These are phyloP conservation scores for Ophiothrix spiculata DNA, from an alignment of 35 echinoderm and acorn worm species.

Conservation along the genomic window DNA sequence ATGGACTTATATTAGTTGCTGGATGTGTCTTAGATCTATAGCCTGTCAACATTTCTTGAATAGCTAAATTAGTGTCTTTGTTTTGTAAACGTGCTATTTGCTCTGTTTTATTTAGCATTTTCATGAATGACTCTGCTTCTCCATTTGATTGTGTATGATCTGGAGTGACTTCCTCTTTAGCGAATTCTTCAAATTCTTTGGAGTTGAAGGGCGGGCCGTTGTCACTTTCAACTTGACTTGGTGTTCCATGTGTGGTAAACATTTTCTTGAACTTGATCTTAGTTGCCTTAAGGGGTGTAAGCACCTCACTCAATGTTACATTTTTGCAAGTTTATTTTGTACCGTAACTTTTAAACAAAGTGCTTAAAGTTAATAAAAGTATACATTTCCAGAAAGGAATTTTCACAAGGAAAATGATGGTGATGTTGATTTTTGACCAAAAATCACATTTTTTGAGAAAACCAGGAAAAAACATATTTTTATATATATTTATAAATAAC, in stretches of 20 bases:
- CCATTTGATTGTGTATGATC: slow-evolving; percentile 46
- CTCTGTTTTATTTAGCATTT: slow-evolving; percentile 51
- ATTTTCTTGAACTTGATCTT: slow-evolving; percentile 47
- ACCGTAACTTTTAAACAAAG: too few relatives aligned
- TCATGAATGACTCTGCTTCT: slow-evolving; percentile 66
- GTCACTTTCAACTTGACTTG: slow-evolving; percentile 44
- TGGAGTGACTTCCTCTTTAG: slow-evolving; percentile 35
- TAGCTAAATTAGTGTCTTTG: slow-evolving; percentile 3
- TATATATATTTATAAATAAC: too few relatives aligned
- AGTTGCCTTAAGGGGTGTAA: too few relatives aligned
- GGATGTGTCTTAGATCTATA: slow-evolving; percentile 55
- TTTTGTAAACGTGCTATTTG: slow-evolving; percentile 51
- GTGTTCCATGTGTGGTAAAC: slow-evolving; percentile 52
- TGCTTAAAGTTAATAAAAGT: too few relatives aligned
- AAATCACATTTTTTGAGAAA: too few relatives aligned
- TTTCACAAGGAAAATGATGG: too few relatives aligned
- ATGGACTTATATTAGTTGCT: slow-evolving; percentile 45
- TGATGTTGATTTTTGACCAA: too few relatives aligned
- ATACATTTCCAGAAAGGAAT: too few relatives aligned
- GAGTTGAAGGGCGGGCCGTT: slow-evolving; percentile 62
- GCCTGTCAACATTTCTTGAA: slow-evolving; percentile 65
- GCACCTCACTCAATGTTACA: too few relatives aligned
- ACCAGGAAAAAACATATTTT: too few relatives aligned
- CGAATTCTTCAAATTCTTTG: slow-evolving; percentile 60
- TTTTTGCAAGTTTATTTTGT: too few relatives aligned